phyloP scores from a whole-genome alignment of 1,140 invertebrate genomes.

The Dryas iulia region DNA sequence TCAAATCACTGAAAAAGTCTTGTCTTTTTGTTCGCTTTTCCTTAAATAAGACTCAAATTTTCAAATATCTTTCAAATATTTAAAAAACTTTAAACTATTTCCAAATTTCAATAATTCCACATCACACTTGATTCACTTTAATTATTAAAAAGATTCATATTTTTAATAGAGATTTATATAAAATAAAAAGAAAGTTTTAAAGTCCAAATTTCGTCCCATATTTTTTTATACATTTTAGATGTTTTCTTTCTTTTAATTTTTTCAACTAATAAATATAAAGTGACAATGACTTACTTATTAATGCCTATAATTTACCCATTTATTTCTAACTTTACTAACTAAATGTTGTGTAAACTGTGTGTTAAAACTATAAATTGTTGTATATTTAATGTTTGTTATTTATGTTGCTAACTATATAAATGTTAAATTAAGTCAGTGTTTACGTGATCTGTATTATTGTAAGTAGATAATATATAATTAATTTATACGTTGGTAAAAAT shows the following conservation, averaged over 20 bases:
- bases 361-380: not conserved
- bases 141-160: not conserved
- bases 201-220: not conserved
- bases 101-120: not conserved
- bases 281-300: no score
- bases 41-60: not conserved
- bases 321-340: no score
- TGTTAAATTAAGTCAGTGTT: not conserved
- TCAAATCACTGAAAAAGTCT: not conserved
- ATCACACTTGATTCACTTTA: not conserved
- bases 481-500: conserved; percentile 1
- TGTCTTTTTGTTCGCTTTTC: not conserved
- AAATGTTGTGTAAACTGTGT: not conserved
- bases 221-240: not conserved
- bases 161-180: not conserved
- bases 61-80: no score
- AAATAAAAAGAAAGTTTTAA: not conserved
- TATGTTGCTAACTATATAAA: not conserved
- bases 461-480: not conserved
- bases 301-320: no score
- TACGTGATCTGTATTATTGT: not conserved
- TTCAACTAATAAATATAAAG: not conserved
- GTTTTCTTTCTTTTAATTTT: not conserved
- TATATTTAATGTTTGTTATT: not conserved
- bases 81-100: not conserved